Percentiles rank a stretch among this genome's conserved stretches.
Evolutionary conservation across 2,113 vertebrate genomes (phyloP).

Genomic region (Nycticryphes semicollaris): DNA sequence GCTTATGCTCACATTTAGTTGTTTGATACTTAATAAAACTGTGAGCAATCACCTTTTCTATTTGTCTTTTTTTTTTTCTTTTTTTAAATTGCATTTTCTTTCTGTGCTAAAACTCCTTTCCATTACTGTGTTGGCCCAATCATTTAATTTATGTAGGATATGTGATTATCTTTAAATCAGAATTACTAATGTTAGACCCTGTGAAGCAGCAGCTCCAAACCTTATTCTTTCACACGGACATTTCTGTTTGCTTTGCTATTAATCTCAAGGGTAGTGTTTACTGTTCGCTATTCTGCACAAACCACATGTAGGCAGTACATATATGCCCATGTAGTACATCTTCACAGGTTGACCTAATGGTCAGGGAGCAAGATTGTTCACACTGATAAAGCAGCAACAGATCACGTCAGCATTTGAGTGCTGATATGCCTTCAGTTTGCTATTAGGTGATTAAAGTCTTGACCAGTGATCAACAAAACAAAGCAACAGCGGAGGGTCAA

Average conservation of each 20-base stretch:
- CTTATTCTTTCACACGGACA: background rate
- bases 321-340: background rate
- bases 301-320: accelerated
- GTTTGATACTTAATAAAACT: background rate
- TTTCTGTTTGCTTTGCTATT: background rate
- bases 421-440: background rate
- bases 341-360: background rate
- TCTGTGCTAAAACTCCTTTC: background rate
- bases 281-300: background rate
- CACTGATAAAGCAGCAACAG: background rate
- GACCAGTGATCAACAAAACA: background rate
- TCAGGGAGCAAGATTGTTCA: background rate
- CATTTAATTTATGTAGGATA: background rate
- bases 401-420: background rate
- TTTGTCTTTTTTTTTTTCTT: background rate
- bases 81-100: background rate
- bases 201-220: background rate
- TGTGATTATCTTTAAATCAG: background rate
- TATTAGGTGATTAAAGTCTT: background rate
- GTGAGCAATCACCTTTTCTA: background rate
- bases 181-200: background rate
- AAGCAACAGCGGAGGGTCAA: background rate
- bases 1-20: background rate
- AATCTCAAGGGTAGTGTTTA: background rate
- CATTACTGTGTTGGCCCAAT: background rate